Percentiles rank a stretch among this genome's conserved stretches.
Conservation (phyloP, 2,888 invertebrate genomes). For the Tachina lurida region DNA sequence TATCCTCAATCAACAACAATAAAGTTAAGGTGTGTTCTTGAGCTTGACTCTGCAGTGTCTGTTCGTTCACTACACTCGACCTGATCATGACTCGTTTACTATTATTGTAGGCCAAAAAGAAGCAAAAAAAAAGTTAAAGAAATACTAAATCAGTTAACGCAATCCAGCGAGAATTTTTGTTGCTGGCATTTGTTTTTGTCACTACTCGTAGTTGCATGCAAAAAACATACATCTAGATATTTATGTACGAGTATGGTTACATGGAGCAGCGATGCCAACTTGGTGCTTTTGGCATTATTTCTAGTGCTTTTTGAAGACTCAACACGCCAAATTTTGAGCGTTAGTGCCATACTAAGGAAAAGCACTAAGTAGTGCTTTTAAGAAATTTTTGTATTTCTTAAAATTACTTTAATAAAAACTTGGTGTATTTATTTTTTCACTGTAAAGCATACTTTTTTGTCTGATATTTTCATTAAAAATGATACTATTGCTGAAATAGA, state of each 20-base stretch:
- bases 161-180: conserved; percentile 66
- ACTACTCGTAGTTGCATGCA: conserved; percentile 34
- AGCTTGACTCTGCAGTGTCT: conserved; percentile 77
- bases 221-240: conserved; percentile 1
- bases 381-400: too few species aligned
- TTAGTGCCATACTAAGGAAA: too few species aligned
- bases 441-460: too few species aligned
- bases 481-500: too few species aligned
- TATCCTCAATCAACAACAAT: conserved; percentile 66
- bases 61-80: conserved; percentile 4
- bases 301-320: too few species aligned
- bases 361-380: too few species aligned
- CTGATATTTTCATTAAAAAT: too few species aligned
- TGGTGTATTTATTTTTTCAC: too few species aligned
- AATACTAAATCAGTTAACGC: conserved; percentile 69
- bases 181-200: conserved; percentile 33
- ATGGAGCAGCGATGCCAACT: too few species aligned
- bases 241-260: not conserved
- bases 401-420: too few species aligned
- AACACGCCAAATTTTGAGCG: too few species aligned
- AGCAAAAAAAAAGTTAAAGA: not conserved
- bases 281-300: too few species aligned
- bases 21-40: conserved; percentile 81
- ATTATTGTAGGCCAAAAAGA: conserved; percentile 46
- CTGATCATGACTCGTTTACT: conserved; percentile 55